phyloP scores from a whole-genome alignment of 1,140 invertebrate species.

The Drosophila elegans region DNA sequence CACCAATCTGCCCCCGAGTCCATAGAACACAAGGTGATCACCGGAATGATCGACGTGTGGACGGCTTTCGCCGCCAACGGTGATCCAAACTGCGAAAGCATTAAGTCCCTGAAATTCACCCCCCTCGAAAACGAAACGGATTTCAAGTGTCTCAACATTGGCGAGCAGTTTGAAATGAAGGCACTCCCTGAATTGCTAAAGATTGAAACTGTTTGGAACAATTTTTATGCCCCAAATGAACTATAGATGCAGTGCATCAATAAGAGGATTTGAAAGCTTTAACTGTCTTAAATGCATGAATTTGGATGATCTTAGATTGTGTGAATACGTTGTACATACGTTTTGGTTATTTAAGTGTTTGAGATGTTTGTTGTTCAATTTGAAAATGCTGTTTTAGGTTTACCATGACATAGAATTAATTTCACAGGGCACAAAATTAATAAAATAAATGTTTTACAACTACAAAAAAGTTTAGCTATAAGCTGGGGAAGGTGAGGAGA shows the following conservation, averaged over 20 bases:
- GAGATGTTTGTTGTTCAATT: constrained; percentile 2
- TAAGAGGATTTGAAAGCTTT: constrained; percentile 58
- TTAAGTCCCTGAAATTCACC: constrained; percentile 67
- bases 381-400: constrained; percentile 8
- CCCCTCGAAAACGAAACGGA: constrained; percentile 62
- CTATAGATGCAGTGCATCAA: constrained; percentile 27
- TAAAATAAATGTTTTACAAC: background rate
- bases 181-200: constrained; percentile 84
- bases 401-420: background rate
- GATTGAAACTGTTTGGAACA: constrained; percentile 84
- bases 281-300: constrained; percentile 21
- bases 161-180: constrained; percentile 68
- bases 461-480: too few species aligned
- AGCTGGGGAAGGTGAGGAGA: too few species aligned
- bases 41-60: constrained; percentile 85
- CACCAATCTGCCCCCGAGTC: constrained; percentile 73
- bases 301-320: constrained; percentile 20
- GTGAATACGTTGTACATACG: constrained; percentile 61
- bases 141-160: constrained; percentile 84
- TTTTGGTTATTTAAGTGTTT: constrained; percentile 7
- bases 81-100: constrained; percentile 75
- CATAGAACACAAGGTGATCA: constrained; percentile 75
- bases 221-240: constrained; percentile 62
- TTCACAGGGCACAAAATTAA: constrained; percentile 4
- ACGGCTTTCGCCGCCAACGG: constrained; percentile 84